These are phyloP conservation scores for Anomalospiza imberbis DNA, from an alignment of 2,797 vertebrate genomes.

Conservation along the genomic window DNA sequence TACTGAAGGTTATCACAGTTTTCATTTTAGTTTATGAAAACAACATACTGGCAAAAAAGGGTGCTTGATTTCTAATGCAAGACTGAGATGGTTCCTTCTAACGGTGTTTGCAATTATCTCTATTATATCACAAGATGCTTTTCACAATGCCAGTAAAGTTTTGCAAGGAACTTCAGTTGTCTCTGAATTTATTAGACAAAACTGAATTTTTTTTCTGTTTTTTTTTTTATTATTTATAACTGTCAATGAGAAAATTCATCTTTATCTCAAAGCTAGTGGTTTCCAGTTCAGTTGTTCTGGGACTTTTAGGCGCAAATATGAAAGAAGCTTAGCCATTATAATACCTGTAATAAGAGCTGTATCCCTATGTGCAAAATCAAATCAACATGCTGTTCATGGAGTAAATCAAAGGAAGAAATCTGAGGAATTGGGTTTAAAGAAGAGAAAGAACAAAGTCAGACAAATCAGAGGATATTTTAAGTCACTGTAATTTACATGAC, in stretches of 20 bases:
- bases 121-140: neutral
- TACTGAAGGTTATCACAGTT: constrained; percentile 26
- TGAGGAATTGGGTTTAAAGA: neutral
- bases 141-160: neutral
- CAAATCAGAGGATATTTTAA: neutral
- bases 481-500: neutral
- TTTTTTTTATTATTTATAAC: neutral
- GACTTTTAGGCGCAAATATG: neutral
- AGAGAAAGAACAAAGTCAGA: neutral
- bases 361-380: neutral
- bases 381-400: neutral
- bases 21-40: constrained; percentile 4
- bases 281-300: neutral
- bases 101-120: neutral
- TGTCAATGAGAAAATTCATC: neutral
- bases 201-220: neutral
- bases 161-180: neutral
- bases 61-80: neutral
- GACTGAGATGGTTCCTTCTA: neutral
- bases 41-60: neutral
- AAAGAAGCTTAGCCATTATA: neutral
- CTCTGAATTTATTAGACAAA: neutral
- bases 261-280: neutral
- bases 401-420: neutral
- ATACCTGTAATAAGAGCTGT: neutral